phyloP scores from a whole-genome alignment of 2,888 invertebrate genomes.

The Pammene fasciana region DNA sequence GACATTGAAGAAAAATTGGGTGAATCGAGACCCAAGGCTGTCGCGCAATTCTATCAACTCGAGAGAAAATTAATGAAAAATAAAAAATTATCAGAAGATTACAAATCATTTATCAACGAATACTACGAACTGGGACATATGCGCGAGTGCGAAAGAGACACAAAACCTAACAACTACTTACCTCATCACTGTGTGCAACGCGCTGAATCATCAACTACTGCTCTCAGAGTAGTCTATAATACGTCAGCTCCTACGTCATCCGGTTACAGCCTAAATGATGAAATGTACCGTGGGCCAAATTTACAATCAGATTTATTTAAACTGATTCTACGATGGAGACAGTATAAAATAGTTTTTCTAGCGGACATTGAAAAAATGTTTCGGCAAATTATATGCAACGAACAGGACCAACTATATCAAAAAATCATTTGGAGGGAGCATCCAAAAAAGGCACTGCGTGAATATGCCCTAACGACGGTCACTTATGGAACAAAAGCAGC shows the following conservation, averaged over 20 bases:
- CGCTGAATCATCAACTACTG: slow-evolving; percentile 40
- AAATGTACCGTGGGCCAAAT: slow-evolving; percentile 20
- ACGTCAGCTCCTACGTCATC: slow-evolving; percentile 41
- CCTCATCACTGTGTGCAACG: slow-evolving; percentile 37
- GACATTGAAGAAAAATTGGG: too few species aligned
- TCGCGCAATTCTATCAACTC: too few species aligned
- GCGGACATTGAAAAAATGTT: slow-evolving; percentile 36
- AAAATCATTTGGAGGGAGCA: slow-evolving; percentile 2
- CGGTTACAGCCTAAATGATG: slow-evolving; percentile 44
- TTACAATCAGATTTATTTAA: slow-evolving; percentile 42
- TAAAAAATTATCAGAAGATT: too few species aligned
- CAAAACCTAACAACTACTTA: neutral
- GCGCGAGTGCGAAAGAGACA: neutral
- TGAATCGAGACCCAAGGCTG: too few species aligned
- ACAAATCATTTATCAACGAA: too few species aligned
- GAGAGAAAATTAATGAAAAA: too few species aligned
- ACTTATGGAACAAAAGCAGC: neutral
- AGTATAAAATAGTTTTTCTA: slow-evolving; percentile 32
- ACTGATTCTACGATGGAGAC: slow-evolving; percentile 42
- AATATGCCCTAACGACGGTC: neutral
- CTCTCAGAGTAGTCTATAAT: slow-evolving; percentile 42
- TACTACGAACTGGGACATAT: slow-evolving; percentile 1
- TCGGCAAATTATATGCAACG: slow-evolving; percentile 32
- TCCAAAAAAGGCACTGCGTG: neutral
- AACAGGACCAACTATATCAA: slow-evolving; percentile 35